Evolutionary conservation across 2,113 vertebrate genomes (phyloP), one percentile per base, ranked within the genome.

Genomic region (Otis tarda): DNA sequence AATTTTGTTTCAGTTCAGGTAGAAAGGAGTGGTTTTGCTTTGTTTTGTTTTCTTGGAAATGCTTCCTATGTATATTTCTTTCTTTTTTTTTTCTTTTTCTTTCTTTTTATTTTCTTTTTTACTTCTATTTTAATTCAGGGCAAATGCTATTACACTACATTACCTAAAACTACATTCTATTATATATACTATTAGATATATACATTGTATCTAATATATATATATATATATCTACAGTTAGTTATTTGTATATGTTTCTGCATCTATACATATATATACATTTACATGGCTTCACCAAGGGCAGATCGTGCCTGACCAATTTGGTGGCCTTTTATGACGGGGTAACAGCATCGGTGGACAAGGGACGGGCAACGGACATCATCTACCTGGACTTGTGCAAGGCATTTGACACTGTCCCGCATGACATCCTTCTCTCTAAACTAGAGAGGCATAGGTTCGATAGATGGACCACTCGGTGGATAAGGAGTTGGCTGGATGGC

Each of bases 1-100:
- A 47, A 31, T 87, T 87, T 49, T 71, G 2, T n/a, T 56, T n/a
- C 33, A 20, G 3, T 78, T 69, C 27, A 47, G 6, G 4, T 80
- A 23, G 21, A 55, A 70, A 2, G 14, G 12, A 74, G 13, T 43
- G 24, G 1, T 37, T 64, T 41, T 2, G 4, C 21, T 69, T 69
- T 14, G 10, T 14, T 64, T 24, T 2, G 9, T 33, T 79, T 87
- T 65, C 20, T 41, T 70, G 27, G 12, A 93, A 89, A 83, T n/a
- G 0, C 1, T 60, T 28, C 4, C 21, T 49, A 8, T 16, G 7
- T n/a, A 19, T 56, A 31, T 41, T 37, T 80, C 3, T 52, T 27
- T 18, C 1, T 4, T 33, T 2, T 5, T 61, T 23, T 30, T 2
- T 10, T 22, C n/a, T 13, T 12, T 24, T 2, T 15, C 18, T 25